Evolutionary conservation across 1,140 invertebrate genomes (phyloP), one percentile per base, ranked within the genome.

Genomic region (Reticulitermes speratus): DNA sequence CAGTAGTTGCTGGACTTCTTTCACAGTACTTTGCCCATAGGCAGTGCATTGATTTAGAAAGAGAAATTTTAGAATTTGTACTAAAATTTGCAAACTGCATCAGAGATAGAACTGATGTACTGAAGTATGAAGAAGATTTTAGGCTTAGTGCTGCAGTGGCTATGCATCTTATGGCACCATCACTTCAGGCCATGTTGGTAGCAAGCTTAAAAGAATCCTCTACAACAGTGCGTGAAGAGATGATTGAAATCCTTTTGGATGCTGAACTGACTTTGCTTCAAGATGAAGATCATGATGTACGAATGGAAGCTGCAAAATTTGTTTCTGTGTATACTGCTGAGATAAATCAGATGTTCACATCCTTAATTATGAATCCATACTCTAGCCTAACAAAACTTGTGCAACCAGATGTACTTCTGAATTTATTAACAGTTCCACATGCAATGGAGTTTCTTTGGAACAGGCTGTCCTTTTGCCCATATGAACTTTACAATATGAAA

Each of bases 21-120:
- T 75, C 65, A 75, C 65, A 75, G 65, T 75, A 75, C n/a, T 75
- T 75, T 75, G 65, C 25, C 65, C 25, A n/a, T n/a, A 25, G 65
- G n/a, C 25, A 75, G 7, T 75, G 65, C n/a, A 75, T 30, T 75
- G n/a, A 30, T n/a, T 30, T 75, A n/a, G n/a, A 25, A 75, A 25
- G 6, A 30, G 11, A 25, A 75, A 30, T 30, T 30, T 30, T 75
- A 75, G 25, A 75, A 30, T 75, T 75, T 75, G n/a, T 75, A 75
- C 14, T 30, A 30, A 30, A 75, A 75, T 2, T 75, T 75, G 25
- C 65, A 75, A 0, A 14, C n/a, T 75, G 65, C n/a, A 75, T 75
- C 65, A 75, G n/a, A 30, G n/a, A 75, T 16, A 75, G 65, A 75
- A 75, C 8, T 75, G 65, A 75, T 30, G 25, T 30, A 75, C n/a